A percentile compares a stretch with the other conserved stretches of the same genome.
Conservation (phyloP, 2,888 invertebrate genomes). For the Hesperia comma region DNA sequence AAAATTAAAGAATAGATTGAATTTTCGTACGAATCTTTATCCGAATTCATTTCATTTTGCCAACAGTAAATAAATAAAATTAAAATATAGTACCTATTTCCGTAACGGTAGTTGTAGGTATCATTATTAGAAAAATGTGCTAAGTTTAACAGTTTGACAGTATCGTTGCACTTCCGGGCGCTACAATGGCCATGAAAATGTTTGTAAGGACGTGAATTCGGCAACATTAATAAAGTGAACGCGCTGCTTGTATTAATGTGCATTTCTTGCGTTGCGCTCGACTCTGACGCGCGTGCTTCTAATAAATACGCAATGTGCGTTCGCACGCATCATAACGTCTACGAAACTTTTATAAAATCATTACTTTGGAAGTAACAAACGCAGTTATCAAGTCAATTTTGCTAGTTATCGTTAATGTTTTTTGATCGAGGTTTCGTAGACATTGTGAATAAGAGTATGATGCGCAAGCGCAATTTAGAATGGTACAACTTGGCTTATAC, state of each 20-base stretch:
- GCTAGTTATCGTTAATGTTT: neutral
- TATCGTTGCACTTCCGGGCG: no score
- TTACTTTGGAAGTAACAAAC: no score
- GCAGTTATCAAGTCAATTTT: no score
- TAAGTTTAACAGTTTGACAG: no score
- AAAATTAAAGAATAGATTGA: no score
- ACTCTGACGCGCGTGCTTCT: neutral
- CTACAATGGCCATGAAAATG: no score
- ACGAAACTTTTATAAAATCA: conserved; percentile 8
- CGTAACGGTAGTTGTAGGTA: neutral
- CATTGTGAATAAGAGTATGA: conserved; percentile 1
- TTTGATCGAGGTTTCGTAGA: conserved; percentile 11
- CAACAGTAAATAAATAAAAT: neutral
- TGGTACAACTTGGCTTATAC: conserved; percentile 28
- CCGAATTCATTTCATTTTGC: neutral
- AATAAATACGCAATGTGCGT: no score
- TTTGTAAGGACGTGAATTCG: no score
- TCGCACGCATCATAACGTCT: neutral
- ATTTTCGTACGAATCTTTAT: no score
- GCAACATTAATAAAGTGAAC: no score
- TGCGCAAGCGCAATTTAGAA: conserved; percentile 5
- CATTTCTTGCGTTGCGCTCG: neutral
- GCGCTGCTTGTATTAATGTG: conserved; percentile 1
- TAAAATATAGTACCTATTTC: neutral
- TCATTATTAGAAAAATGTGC: no score